Conservation (phyloP, 2,888 invertebrate genomes). For the Xestia xanthographa region DNA sequence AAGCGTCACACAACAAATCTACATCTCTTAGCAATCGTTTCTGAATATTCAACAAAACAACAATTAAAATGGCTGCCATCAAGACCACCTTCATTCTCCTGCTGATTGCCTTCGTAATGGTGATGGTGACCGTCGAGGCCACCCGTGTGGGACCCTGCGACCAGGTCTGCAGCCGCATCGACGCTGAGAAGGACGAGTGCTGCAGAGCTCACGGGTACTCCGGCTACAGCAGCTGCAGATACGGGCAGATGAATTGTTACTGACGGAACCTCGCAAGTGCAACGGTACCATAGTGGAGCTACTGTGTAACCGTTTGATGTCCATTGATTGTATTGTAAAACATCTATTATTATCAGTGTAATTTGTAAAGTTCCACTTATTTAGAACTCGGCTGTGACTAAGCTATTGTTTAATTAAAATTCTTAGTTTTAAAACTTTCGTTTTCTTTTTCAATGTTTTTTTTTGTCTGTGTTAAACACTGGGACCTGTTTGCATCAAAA, state of each 20-base stretch:
- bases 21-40: conserved; percentile 1
- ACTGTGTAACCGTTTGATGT: not conserved
- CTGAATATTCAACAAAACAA: not conserved
- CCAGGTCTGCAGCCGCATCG: conserved; percentile 32
- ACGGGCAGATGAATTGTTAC: conserved; percentile 21
- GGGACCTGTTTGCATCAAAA: too few species aligned
- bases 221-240: conserved; percentile 1
- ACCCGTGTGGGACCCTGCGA: conserved; percentile 29
- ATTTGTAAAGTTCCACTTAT: not conserved
- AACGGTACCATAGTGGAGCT: not conserved
- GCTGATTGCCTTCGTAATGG: conserved; percentile 42
- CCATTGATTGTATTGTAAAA: not conserved
- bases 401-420: conserved; percentile 9
- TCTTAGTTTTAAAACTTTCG: not conserved
- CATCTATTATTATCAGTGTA: not conserved
- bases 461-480: not conserved
- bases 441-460: not conserved
- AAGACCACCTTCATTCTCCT: conserved; percentile 43
- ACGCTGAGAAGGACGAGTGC: conserved; percentile 35
- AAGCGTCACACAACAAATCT: not conserved
- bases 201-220: conserved; percentile 39
- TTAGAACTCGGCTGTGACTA: not conserved
- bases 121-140: conserved; percentile 35
- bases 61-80: conserved; percentile 26
- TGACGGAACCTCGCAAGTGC: too few species aligned